phyloP scores from a whole-genome alignment of 2,113 vertebrate species.

The Leptodactylus fuscus region DNA sequence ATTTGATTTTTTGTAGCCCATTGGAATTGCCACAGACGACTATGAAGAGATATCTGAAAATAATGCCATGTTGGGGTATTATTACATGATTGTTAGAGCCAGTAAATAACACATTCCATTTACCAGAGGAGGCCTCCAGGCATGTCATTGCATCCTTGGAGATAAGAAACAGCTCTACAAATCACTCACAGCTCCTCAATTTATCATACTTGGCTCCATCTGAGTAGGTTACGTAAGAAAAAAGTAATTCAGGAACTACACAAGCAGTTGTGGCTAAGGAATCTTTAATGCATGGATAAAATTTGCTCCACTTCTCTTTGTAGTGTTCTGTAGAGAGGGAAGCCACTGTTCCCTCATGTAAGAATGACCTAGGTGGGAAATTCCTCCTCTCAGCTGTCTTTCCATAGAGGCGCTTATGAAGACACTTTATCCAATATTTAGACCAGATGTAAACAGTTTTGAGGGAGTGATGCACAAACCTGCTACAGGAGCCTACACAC shows the following conservation, averaged over 20 bases:
- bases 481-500: no score
- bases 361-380: slow-evolving; percentile 1
- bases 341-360: background rate
- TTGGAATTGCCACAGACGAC: no score
- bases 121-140: no score
- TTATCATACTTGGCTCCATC: no score
- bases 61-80: no score
- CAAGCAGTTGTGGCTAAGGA: slow-evolving; percentile 21
- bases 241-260: background rate
- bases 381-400: slow-evolving; percentile 6
- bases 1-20: no score
- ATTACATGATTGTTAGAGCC: no score
- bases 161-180: no score
- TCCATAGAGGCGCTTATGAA: background rate
- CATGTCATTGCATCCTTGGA: no score
- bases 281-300: slow-evolving; percentile 46
- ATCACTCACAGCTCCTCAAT: no score
- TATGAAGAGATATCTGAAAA: no score
- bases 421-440: background rate
- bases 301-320: slow-evolving; percentile 17
- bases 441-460: background rate
- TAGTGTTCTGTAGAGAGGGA: slow-evolving; percentile 25
- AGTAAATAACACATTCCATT: no score
- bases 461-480: background rate
- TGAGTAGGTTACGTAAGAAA: background rate